These are phyloP conservation scores for Halocynthia roretzi DNA, from an alignment of 23 tunicate species.

Conservation along the genomic window DNA sequence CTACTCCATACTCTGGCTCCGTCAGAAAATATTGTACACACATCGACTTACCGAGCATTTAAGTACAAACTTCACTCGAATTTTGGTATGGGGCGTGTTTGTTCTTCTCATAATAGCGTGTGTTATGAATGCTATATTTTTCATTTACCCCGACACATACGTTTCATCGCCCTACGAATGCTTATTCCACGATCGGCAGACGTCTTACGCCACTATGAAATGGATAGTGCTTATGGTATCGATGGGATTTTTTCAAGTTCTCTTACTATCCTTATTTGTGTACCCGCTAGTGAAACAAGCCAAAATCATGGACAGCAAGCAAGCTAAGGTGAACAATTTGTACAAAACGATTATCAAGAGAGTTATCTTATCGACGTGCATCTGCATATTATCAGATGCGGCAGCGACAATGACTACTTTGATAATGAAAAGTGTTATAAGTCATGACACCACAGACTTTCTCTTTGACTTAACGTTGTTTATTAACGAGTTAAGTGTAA, in stretches of 20 bases:
- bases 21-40: conserved; percentile 14
- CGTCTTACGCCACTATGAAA: conserved; percentile 8
- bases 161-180: conserved; percentile 17
- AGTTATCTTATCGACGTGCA: conserved; percentile 10
- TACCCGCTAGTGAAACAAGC: conserved; percentile 20
- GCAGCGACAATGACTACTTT: conserved; percentile 9
- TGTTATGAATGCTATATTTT: conserved; percentile 13
- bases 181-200: conserved; percentile 19
- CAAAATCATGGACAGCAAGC: conserved; percentile 2
- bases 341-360: conserved; percentile 19
- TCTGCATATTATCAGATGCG: conserved; percentile 12
- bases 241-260: conserved; percentile 22
- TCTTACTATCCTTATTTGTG: conserved; percentile 6
- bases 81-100: conserved; percentile 18
- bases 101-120: conserved; percentile 7
- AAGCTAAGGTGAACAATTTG: conserved; percentile 3
- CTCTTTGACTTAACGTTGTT: conserved; percentile 9
- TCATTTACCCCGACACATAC: conserved; percentile 27
- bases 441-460: conserved; percentile 27
- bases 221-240: conserved; percentile 22
- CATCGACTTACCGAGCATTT: conserved; percentile 16
- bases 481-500: conserved; percentile 11
- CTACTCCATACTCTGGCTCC: conserved; percentile 16
- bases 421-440: background rate
- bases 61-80: conserved; percentile 4